Evolutionary conservation across 2,113 vertebrate species (phyloP).

Genomic region (Microcebus jonahi): DNA sequence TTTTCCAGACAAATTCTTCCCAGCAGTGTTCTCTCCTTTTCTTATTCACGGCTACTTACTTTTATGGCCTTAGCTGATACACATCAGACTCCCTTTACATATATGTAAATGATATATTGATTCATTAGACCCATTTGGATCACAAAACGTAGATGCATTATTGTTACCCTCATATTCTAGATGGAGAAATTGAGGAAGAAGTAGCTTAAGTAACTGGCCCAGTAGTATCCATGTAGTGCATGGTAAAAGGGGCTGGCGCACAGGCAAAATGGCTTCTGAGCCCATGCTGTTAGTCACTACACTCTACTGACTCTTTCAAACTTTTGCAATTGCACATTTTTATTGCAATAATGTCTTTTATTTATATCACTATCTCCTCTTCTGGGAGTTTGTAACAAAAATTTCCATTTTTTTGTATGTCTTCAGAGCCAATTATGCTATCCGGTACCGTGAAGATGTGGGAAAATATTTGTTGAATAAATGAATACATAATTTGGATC

Average conservation of each 20-base stretch:
- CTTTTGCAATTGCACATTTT: background rate
- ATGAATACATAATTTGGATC: background rate
- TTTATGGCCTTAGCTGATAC: background rate
- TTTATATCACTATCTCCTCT: background rate
- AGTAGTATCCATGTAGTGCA: background rate
- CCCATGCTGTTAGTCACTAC: rapidly evolving
- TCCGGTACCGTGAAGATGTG: background rate
- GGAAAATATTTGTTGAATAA: background rate
- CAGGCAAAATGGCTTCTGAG: background rate
- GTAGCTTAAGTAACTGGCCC: background rate
- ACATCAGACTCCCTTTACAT: background rate
- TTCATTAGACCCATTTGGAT: background rate
- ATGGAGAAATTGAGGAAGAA: background rate
- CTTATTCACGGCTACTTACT: background rate
- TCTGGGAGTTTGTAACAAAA: background rate
- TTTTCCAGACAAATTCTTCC: background rate
- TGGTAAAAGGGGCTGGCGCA: background rate
- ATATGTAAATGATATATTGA: background rate
- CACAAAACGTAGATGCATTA: background rate
- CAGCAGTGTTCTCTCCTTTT: background rate
- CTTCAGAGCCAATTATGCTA: background rate
- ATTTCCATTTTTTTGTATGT: background rate
- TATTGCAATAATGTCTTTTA: background rate
- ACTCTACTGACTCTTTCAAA: background rate
- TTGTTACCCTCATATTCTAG: background rate